phyloP scores from a whole-genome alignment of 2,888 invertebrate genomes.

The Caenorhabditis sp. region DNA sequence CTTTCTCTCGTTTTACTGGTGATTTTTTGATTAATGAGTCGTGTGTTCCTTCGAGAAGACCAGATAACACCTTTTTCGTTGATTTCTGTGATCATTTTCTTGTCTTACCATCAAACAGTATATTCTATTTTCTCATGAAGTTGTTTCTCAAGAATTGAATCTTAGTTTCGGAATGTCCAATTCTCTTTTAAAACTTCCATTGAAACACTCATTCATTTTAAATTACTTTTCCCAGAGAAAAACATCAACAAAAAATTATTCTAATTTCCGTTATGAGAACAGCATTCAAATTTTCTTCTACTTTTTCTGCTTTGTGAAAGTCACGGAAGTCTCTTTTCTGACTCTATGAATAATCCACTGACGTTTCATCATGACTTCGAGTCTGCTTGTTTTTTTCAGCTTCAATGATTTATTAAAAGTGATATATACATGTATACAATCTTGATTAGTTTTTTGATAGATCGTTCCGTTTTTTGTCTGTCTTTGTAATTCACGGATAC shows the following conservation, averaged over 20 bases:
- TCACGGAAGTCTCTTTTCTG: background rate
- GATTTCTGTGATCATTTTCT: background rate
- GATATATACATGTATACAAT: background rate
- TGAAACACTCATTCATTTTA: slow-evolving; percentile 1
- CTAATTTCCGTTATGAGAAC: slow-evolving; percentile 33
- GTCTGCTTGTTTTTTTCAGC: too few species aligned
- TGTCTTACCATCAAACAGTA: background rate
- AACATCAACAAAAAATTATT: slow-evolving; percentile 8
- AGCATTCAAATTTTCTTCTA: slow-evolving; percentile 3
- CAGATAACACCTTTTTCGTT: slow-evolving; percentile 29
- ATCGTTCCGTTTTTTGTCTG: background rate
- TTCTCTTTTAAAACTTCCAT: background rate
- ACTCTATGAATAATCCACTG: slow-evolving; percentile 1
- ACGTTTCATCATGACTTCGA: background rate
- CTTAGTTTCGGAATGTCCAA: too few species aligned
- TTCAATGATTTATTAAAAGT: background rate
- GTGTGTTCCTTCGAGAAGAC: slow-evolving; percentile 12
- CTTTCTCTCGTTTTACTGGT: slow-evolving; percentile 3
- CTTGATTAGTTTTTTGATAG: background rate
- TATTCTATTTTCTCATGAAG: too few species aligned
- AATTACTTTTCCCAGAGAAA: slow-evolving; percentile 22
- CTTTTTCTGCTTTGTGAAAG: background rate
- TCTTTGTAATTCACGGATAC: background rate
- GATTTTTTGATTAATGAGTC: slow-evolving; percentile 47
- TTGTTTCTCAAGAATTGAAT: too few species aligned